Conservation (phyloP, 2,797 vertebrate genomes). For the Vipera latastei region DNA sequence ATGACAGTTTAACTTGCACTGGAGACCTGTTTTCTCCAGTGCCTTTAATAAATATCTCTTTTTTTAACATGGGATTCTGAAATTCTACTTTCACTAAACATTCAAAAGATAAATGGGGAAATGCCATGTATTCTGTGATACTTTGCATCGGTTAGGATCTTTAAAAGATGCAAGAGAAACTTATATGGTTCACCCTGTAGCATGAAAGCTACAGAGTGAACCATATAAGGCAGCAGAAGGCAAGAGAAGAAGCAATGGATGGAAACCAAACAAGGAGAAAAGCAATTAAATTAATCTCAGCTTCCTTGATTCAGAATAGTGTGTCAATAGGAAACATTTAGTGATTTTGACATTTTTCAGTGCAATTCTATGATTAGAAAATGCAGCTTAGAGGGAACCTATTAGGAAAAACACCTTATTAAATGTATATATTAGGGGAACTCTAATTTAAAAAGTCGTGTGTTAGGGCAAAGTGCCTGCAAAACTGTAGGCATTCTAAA, state of each 20-base stretch:
- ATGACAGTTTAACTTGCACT: neutral
- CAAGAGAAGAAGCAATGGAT: neutral
- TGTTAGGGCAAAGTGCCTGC: neutral
- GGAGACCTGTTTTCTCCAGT: neutral
- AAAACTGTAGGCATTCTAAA: neutral
- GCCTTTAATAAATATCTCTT: neutral
- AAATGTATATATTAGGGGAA: neutral
- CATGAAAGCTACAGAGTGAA: neutral
- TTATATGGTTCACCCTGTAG: neutral
- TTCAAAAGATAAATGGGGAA: neutral
- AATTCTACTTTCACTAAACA: neutral
- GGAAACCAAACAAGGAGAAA: neutral
- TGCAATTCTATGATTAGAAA: neutral
- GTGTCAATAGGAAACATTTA: neutral
- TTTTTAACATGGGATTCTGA: neutral
- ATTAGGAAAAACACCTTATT: neutral
- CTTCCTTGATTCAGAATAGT: neutral
- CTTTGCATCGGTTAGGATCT: neutral
- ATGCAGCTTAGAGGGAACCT: neutral
- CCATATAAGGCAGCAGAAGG: neutral
- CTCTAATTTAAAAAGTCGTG: neutral
- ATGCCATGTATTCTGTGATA: neutral
- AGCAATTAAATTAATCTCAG: neutral
- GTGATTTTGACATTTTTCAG: neutral
- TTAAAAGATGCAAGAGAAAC: neutral